Conservation (phyloP, 2,888 invertebrate genomes). For the Alviniconcha strummeri region DNA sequence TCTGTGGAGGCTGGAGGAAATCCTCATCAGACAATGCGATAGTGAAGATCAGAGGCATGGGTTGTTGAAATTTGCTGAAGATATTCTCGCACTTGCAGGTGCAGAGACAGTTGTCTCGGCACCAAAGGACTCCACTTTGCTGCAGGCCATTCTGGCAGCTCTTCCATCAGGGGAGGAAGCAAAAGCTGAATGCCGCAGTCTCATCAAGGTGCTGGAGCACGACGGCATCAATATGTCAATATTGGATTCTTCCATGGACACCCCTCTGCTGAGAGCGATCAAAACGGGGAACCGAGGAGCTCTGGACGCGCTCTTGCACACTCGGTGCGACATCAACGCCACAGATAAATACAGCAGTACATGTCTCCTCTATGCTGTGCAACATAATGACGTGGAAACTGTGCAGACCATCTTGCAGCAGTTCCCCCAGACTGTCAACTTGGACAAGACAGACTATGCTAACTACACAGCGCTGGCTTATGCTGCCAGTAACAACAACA, state of each 20-base stretch:
- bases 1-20: conserved; percentile 19
- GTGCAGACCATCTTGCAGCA: conserved; percentile 8
- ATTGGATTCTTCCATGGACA: conserved; percentile 14
- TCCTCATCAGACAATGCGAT: conserved; percentile 9
- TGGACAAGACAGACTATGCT: conserved; percentile 23
- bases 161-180: conserved; percentile 7
- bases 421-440: not conserved
- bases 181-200: conserved; percentile 1
- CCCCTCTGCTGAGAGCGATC: conserved; percentile 25
- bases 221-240: conserved; percentile 14
- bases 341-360: conserved; percentile 29
- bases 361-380: conserved; percentile 3
- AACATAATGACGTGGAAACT: not conserved
- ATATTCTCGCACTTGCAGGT: not conserved
- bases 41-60: not conserved
- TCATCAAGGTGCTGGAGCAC: conserved; percentile 18
- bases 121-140: not conserved
- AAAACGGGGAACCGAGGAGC: conserved; percentile 7
- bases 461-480: conserved; percentile 30
- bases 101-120: not conserved
- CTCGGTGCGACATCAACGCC: conserved; percentile 19
- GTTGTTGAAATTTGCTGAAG: conserved; percentile 12
- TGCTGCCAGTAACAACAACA: conserved; percentile 15
- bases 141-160: conserved; percentile 13
- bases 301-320: conserved; percentile 16